Percentiles rank a stretch among this genome's conserved stretches.
Evolutionary conservation across 37 sponge, comb jelly and placozoan species (phyloP).

Genomic region (Tethya wilhelma): DNA sequence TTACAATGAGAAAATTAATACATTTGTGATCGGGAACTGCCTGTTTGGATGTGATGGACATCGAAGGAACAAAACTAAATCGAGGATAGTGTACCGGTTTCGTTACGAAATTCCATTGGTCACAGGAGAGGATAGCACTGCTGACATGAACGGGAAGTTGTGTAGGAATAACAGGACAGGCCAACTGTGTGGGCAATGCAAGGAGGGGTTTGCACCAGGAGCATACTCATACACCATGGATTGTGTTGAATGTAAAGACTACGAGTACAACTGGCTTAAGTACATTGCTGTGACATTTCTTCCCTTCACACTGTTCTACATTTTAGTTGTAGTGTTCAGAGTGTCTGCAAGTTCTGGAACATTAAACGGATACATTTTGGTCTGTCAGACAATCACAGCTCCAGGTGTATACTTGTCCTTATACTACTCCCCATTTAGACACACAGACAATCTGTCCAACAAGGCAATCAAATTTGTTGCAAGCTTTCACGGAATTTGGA

Average conservation of each 20-base stretch:
- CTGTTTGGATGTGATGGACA: not conserved
- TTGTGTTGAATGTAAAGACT: conserved; percentile 35
- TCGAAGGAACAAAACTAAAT: not conserved
- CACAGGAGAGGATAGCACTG: not conserved
- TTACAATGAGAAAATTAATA: not conserved
- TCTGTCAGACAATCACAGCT: not conserved
- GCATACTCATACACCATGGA: conserved; percentile 20
- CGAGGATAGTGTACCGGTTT: too few species aligned
- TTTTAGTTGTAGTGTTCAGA: not conserved
- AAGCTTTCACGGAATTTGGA: not conserved
- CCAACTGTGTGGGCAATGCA: conserved; percentile 34
- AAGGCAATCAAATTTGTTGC: not conserved
- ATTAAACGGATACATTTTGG: not conserved
- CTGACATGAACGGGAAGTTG: not conserved
- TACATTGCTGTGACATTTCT: conserved; percentile 7
- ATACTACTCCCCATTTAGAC: not conserved
- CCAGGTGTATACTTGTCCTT: too few species aligned
- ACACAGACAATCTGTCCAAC: not conserved
- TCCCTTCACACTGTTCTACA: conserved; percentile 29
- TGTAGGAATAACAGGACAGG: conserved; percentile 35
- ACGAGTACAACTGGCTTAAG: not conserved
- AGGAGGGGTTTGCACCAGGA: not conserved
- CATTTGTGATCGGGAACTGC: not conserved
- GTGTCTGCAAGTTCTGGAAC: conserved; percentile 4
- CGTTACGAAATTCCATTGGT: too few species aligned